A percentile compares a stretch with the other conserved stretches of the same genome.
These are phyloP conservation scores for Psococerastis gibbosa DNA, from an alignment of 2,888 invertebrate species.

Conservation along the genomic window DNA sequence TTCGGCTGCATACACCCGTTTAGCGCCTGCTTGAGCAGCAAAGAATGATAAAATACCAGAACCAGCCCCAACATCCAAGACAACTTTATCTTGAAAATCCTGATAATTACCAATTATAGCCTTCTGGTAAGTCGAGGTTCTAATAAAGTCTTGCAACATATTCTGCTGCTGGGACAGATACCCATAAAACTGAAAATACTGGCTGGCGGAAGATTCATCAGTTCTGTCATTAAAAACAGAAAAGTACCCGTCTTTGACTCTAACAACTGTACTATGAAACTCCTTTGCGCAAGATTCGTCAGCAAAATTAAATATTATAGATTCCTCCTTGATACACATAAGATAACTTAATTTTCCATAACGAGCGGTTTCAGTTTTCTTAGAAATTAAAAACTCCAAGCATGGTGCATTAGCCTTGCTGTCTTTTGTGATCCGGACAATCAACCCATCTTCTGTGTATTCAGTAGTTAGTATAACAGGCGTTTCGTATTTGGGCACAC, in stretches of 20 bases:
- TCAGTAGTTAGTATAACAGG: background rate
- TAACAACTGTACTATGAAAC: constrained; percentile 54
- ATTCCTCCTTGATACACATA: constrained; percentile 52
- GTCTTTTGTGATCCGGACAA: constrained; percentile 20
- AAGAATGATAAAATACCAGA: constrained; percentile 98
- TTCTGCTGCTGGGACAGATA: constrained; percentile 98
- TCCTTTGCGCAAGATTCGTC: constrained; percentile 49
- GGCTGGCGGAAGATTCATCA: constrained; percentile 94
- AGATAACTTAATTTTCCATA: constrained; percentile 41
- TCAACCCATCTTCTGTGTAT: background rate
- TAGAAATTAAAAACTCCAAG: constrained; percentile 49
- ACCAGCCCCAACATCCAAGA: constrained; percentile 95
- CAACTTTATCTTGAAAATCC: constrained; percentile 82
- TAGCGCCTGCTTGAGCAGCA: constrained; percentile 92
- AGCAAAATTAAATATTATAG: constrained; percentile 47
- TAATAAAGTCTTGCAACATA: constrained; percentile 99
- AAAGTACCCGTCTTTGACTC: constrained; percentile 51
- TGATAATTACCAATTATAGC: constrained; percentile 84
- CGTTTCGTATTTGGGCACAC: constrained; percentile 5
- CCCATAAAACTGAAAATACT: constrained; percentile 91
- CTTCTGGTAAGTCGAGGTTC: constrained; percentile 95
- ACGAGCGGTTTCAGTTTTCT: constrained; percentile 49
- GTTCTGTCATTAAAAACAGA: constrained; percentile 91
- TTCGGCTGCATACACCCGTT: constrained; percentile 95
- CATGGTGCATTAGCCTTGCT: constrained; percentile 24